Evolutionary conservation across 2,113 vertebrate genomes (phyloP), one percentile per base, ranked within the genome.

Genomic region (Hydrochoerus hydrochaeris): DNA sequence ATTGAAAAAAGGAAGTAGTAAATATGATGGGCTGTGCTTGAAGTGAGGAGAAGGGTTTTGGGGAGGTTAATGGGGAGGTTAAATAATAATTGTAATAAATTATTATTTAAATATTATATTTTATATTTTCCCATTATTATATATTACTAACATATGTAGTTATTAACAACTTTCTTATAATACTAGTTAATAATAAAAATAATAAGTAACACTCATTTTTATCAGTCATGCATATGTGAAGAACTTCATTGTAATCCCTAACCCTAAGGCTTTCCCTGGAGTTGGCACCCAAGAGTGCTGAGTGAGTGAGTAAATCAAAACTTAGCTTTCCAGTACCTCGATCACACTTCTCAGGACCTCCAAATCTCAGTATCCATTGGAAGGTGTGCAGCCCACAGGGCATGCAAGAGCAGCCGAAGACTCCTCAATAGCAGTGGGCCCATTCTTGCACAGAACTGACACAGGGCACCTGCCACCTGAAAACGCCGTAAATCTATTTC

Each of bases 111-210:
- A 75, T 8, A 54, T 54, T 54, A 54, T 54, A 60, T 52, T 80
- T 1, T n/a, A 26, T 83, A 41, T n/a, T 58, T n/a, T 71, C n/a
- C 19, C 1, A 32, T 80, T 41, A 52, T 32, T 49, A 6, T 32
- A 73, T 77, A n/a, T 19, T 82, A 73, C 83, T 81, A 58, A 60
- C 28, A 84, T 22, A 30, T 88, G 57, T 46, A 71, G 28, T 85
- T 52, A 65, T 75, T 92, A 84, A 83, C 7, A 62, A 58, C 3
- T 28, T 6, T 38, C 32, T 57, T 86, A 49, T 46, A 41, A 41
- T 88, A 78, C 62, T 57, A 88, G 32, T 52, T 88, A 86, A 75
- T 63, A 75, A 67, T 75, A 22, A 52, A 96, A 93, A 95, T n/a
- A 86, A 69, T 49, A 41, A 89, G 20, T 44, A 30, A 67, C 20